Evolutionary conservation across 2,888 invertebrate genomes (phyloP).

Genomic region (Phoenoteleia sp.): DNA sequence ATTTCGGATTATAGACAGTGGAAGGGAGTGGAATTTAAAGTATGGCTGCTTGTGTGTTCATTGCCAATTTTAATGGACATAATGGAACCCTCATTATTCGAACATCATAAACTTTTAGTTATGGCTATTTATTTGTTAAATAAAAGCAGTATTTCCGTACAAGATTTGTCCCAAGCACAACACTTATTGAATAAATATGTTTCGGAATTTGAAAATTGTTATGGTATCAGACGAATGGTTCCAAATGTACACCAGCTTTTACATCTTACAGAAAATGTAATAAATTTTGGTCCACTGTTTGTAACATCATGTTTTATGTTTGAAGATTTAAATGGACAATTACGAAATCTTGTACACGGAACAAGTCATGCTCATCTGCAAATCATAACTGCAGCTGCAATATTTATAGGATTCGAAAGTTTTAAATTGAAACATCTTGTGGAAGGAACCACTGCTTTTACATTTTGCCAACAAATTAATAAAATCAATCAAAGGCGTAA

Average conservation of each 20-base stretch:
- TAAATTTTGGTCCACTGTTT: constrained; percentile 68
- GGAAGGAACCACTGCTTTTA: background rate
- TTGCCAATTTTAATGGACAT: constrained; percentile 66
- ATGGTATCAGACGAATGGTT: constrained; percentile 67
- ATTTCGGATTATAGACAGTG: constrained; percentile 66
- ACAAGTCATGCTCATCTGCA: constrained; percentile 67
- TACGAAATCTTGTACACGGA: constrained; percentile 24
- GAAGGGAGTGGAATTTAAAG: constrained; percentile 73
- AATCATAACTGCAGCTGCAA: constrained; percentile 21
- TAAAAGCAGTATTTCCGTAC: constrained; percentile 54
- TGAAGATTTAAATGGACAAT: constrained; percentile 71
- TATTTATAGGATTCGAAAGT: constrained; percentile 45
- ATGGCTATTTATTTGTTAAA: constrained; percentile 60
- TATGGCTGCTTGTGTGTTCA: constrained; percentile 69
- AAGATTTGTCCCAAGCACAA: constrained; percentile 41
- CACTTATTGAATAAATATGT: constrained; percentile 60
- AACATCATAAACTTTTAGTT: constrained; percentile 72
- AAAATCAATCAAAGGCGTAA: background rate
- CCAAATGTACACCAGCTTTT: constrained; percentile 68
- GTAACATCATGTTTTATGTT: constrained; percentile 69
- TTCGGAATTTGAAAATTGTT: constrained; percentile 60
- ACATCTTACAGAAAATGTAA: constrained; percentile 67
- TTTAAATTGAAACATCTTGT: constrained; percentile 18
- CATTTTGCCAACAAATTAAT: background rate
- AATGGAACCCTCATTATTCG: constrained; percentile 63